These are phyloP conservation scores for Tenrec ecaudatus DNA, from an alignment of 2,113 vertebrate genomes.

Conservation along the genomic window DNA sequence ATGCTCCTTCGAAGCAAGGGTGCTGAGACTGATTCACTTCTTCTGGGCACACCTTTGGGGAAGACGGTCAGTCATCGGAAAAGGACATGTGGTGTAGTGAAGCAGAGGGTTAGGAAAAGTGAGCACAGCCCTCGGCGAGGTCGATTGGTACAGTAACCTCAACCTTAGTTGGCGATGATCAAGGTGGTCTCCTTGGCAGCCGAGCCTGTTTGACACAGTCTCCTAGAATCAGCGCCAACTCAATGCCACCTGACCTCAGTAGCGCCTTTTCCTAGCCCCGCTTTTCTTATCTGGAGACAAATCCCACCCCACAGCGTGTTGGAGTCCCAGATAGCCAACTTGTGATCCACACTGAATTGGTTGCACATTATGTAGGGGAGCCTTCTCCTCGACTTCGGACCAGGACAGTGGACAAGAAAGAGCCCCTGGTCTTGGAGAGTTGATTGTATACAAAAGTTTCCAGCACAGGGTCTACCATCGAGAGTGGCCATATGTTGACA, in stretches of 20 bases:
- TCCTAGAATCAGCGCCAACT: neutral
- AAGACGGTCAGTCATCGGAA: neutral
- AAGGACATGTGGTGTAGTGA: neutral
- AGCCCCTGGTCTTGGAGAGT: neutral
- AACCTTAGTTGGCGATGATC: neutral
- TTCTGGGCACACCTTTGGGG: neutral
- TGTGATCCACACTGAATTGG: neutral
- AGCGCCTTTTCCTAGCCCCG: neutral
- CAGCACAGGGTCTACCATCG: neutral
- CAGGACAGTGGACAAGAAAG: neutral
- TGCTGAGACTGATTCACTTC: neutral
- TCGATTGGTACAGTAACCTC: neutral
- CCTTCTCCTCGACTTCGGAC: neutral
- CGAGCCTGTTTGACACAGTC: neutral
- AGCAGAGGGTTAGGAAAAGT: neutral
- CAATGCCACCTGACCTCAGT: neutral
- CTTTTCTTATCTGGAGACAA: neutral
- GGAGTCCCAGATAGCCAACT: neutral
- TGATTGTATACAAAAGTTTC: neutral
- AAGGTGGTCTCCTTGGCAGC: neutral
- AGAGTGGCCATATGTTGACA: neutral
- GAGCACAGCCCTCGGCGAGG: neutral
- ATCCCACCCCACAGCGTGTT: neutral
- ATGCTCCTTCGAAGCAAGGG: neutral
- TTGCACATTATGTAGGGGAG: fast-evolving